Evolutionary conservation across 2,113 vertebrate species (phyloP).

Genomic region (Anolis carolinensis): DNA sequence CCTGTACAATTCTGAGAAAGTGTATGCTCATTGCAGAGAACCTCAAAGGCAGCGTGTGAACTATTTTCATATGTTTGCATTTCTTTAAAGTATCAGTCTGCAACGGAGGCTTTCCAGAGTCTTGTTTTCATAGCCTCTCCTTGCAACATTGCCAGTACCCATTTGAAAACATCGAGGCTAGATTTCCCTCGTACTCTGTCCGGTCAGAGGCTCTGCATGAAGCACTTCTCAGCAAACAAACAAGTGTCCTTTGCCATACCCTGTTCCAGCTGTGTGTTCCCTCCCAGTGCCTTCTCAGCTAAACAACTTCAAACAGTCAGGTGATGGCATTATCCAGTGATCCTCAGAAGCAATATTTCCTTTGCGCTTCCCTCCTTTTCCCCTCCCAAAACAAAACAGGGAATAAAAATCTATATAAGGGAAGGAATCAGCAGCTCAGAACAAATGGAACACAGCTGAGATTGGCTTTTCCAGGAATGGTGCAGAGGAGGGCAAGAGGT

Average conservation of each 20-base stretch:
- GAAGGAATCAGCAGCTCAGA: slow-evolving; percentile 10
- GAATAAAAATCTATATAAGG: slow-evolving; percentile 30
- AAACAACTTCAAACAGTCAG: slow-evolving; percentile 9
- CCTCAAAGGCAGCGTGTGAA: background rate
- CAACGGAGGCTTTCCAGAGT: background rate
- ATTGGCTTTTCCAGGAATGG: slow-evolving; percentile 16
- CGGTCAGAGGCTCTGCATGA: background rate
- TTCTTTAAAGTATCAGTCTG: background rate
- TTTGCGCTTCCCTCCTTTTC: background rate
- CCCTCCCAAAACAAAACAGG: background rate
- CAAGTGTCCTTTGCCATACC: background rate
- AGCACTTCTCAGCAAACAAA: slow-evolving; percentile 3
- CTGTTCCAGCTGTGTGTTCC: background rate
- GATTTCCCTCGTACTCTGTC: background rate
- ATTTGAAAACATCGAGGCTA: background rate
- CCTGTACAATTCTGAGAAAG: background rate
- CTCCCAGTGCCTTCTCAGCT: background rate
- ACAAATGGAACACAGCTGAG: background rate
- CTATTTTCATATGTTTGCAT: background rate
- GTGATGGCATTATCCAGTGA: slow-evolving; percentile 4
- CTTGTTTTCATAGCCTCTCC: background rate
- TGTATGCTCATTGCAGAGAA: background rate
- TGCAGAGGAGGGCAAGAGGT: background rate
- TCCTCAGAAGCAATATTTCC: background rate
- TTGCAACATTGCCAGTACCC: background rate